Base-by-base conservation (phyloP, 2,888 invertebrate species). In the Pyrgus malvae region DNA sequence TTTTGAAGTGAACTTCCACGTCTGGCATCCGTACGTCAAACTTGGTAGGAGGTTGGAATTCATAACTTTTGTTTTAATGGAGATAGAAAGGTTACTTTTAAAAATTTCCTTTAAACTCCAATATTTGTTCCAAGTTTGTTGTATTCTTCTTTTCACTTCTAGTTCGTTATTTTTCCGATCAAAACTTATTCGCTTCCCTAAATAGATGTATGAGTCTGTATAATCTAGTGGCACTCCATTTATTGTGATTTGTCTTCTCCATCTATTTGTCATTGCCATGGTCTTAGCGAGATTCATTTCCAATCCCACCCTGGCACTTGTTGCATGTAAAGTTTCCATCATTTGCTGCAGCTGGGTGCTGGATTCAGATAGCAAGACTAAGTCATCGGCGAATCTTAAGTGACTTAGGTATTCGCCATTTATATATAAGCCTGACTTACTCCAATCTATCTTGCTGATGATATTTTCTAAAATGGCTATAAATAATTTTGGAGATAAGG, bases 151-250 rank as follows among this genome's bases (percentile, higher is more conserved):
- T 1, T 60, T 57, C 11, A 59, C 25, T 56, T 65, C 61, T 37
- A 29, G 8, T 14, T 51, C 27, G 25, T 54, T 51, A 16, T 14
- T 48, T 7, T 53, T 23, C 12, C 25, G 44, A 4, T 53, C 9
- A 11, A 62, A 48, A n/a, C 56, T 12, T n/a, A 62, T 53, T 62
- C 53, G 56, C 33, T 62, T 57, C 9, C 53, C 59, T 19, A 62
- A 23, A 38, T 58, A 57, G 1, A 56, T 46, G 49, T 59, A 59
- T 16, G 48, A 49, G 17, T 55, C 50, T 2, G 21, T 21, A 7
- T 49, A 49, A 14, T 29, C 11, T 21, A 49, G 4, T 7, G 2
- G 5, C 1, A 14, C 9, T 3, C 21, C 31, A 12, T 29, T 14
- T 1, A 49, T 11, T 9, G 2, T 29, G 21, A 49, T n/a, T 19